A percentile compares a stretch with the other conserved stretches of the same genome.
phyloP scores from a whole-genome alignment of 2,113 vertebrate species.

The human region DNA sequence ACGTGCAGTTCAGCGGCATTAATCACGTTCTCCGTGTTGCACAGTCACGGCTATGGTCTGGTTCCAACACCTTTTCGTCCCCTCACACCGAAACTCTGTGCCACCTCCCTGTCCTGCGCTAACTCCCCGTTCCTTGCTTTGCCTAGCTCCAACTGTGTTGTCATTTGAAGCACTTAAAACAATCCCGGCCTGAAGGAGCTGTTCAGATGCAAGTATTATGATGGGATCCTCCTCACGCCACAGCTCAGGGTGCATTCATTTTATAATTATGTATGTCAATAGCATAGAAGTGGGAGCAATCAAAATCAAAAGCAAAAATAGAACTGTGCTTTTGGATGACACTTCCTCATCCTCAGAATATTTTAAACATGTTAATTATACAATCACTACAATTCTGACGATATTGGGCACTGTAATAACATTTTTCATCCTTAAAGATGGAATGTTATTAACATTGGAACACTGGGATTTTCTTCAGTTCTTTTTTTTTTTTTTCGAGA shows the following conservation, averaged over 20 bases:
- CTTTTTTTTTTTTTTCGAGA: no score
- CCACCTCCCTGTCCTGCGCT: rapidly evolving
- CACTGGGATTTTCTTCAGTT: no score
- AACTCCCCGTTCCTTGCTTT: rapidly evolving
- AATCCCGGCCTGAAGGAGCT: neutral
- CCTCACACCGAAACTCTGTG: neutral
- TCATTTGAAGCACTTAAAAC: neutral
- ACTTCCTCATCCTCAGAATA: neutral
- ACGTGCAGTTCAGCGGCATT: rapidly evolving
- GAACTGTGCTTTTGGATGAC: neutral
- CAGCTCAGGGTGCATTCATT: neutral
- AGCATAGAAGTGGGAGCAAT: neutral
- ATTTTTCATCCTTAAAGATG: neutral
- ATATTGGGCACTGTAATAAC: neutral
- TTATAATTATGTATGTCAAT: no score
- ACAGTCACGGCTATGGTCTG: rapidly evolving
- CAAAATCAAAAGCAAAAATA: neutral
- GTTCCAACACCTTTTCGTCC: neutral
- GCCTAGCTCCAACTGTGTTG: neutral
- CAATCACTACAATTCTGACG: neutral
- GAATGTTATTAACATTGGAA: neutral
- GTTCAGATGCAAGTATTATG: neutral
- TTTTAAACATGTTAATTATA: neutral
- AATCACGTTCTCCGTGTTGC: rapidly evolving
- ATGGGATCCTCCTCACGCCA: rapidly evolving